Evolutionary conservation across 2,888 invertebrate species (phyloP).

Genomic region (Seira musarum): DNA sequence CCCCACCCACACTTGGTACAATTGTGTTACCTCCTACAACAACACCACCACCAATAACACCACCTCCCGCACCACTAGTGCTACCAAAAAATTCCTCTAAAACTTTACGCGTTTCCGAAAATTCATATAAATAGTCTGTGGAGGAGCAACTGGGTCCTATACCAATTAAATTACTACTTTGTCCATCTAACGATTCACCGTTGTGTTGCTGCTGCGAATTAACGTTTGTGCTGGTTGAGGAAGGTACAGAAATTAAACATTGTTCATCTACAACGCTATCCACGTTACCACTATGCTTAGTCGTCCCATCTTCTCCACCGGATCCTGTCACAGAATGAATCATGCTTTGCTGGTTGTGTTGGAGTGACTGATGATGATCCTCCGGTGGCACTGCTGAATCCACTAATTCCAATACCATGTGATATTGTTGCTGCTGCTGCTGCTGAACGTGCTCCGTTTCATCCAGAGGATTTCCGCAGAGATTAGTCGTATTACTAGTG

Average conservation of each 20-base stretch:
- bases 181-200: constrained; percentile 21
- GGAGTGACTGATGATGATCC: constrained; percentile 52
- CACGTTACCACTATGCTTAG: constrained; percentile 26
- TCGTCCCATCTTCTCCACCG: constrained; percentile 25
- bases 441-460: constrained; percentile 34
- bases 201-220: background rate
- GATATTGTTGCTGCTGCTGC: constrained; percentile 23
- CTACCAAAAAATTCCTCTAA: constrained; percentile 88
- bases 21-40: constrained; percentile 18
- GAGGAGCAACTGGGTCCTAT: constrained; percentile 30
- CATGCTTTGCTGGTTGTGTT: constrained; percentile 16
- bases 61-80: constrained; percentile 74
- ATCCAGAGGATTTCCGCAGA: constrained; percentile 50
- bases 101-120: constrained; percentile 93
- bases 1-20: constrained; percentile 1
- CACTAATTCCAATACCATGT: constrained; percentile 47
- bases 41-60: constrained; percentile 22
- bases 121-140: constrained; percentile 88
- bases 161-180: constrained; percentile 37
- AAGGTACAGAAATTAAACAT: constrained; percentile 52
- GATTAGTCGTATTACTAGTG: constrained; percentile 50
- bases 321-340: constrained; percentile 19
- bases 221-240: constrained; percentile 20
- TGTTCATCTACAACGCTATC: constrained; percentile 44
- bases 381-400: constrained; percentile 25